Conservation (phyloP, 35 echinoderm and acorn worm species). For the Hemicentrotus pulcherrimus region DNA sequence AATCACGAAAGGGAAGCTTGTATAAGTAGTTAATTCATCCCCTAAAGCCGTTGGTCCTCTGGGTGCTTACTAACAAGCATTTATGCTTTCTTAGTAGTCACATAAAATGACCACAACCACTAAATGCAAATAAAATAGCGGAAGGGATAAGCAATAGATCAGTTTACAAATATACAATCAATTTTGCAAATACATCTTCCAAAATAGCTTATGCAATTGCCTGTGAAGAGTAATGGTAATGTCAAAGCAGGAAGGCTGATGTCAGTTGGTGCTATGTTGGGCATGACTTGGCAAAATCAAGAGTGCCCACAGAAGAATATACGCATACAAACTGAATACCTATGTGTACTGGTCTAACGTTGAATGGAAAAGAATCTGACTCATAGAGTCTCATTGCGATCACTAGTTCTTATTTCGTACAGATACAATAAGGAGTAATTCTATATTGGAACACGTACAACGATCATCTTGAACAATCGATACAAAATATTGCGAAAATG, state of each 20-base stretch:
- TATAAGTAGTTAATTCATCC: neutral
- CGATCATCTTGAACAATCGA: neutral
- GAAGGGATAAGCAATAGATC: too few relatives aligned
- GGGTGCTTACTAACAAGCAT: too few relatives aligned
- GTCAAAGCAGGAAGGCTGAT: neutral
- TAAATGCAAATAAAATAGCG: too few relatives aligned
- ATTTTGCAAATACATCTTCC: too few relatives aligned
- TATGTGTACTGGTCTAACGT: neutral
- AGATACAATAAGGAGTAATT: neutral
- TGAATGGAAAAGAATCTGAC: neutral
- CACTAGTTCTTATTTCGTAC: neutral
- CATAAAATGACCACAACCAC: too few relatives aligned
- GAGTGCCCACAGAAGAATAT: neutral
- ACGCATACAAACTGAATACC: neutral
- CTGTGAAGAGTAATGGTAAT: neutral
- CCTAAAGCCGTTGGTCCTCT: too few relatives aligned
- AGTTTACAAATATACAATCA: too few relatives aligned
- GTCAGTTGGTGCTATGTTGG: neutral
- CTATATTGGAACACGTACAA: neutral
- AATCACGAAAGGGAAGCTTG: neutral
- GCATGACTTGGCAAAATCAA: neutral
- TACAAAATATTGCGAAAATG: neutral
- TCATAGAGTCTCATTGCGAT: neutral
- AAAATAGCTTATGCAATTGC: neutral
- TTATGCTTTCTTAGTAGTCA: too few relatives aligned